phyloP scores from a whole-genome alignment of 2,113 vertebrate genomes.

The Agelaius phoeniceus region DNA sequence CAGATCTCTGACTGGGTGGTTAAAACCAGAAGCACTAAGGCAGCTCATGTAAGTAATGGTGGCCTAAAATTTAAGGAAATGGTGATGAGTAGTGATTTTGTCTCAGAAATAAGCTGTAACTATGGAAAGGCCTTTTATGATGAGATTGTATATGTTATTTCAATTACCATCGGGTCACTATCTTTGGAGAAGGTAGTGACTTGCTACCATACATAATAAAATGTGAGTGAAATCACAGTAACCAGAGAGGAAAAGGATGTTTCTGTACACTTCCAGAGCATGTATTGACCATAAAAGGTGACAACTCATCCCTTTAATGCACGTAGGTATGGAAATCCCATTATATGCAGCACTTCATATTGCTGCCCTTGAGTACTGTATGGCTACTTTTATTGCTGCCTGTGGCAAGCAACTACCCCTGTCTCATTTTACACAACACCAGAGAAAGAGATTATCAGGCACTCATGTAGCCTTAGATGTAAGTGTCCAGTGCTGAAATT shows the following conservation, averaged over 20 bases:
- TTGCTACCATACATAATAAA: background rate
- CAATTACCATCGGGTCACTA: background rate
- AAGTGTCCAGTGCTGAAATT: background rate
- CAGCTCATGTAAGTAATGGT: background rate
- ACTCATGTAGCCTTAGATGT: background rate
- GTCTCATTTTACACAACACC: background rate
- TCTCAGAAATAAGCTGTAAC: background rate
- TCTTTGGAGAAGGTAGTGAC: background rate
- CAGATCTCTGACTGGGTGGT: background rate
- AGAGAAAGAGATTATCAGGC: background rate
- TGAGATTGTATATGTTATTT: background rate
- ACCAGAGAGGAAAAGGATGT: background rate
- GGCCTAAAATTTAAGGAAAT: conserved; percentile 12
- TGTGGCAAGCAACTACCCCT: background rate
- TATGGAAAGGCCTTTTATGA: background rate
- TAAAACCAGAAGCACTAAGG: conserved; percentile 1
- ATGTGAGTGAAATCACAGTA: background rate
- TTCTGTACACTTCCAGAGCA: background rate
- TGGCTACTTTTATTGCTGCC: accelerated
- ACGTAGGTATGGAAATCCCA: background rate
- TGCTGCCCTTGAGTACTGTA: background rate
- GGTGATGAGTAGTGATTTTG: background rate
- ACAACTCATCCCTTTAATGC: background rate
- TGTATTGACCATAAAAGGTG: background rate
- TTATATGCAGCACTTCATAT: background rate